Evolutionary conservation across 2,888 invertebrate species (phyloP).

Genomic region (Lasioglossum pauxillum): DNA sequence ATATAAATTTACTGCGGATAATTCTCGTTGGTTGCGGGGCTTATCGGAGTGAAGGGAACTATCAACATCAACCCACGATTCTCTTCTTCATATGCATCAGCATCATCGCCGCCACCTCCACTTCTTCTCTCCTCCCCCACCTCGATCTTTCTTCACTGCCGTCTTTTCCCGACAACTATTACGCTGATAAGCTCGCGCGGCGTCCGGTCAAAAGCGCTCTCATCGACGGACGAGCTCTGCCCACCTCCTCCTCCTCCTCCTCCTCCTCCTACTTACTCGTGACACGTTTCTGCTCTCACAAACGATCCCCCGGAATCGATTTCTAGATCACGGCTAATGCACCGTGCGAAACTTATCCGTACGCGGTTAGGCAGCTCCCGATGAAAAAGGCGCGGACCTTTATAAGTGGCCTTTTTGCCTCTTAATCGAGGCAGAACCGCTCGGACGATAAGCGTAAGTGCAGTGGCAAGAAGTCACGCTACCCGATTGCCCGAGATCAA

Average conservation of each 20-base stretch:
- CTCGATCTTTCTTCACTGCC: conserved; percentile 7
- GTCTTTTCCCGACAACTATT: conserved; percentile 56
- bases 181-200: conserved; percentile 55
- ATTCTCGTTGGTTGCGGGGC: conserved; percentile 52
- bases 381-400: conserved; percentile 21
- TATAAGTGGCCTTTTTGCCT: conserved; percentile 28
- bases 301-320: conserved; percentile 37
- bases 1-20: conserved; percentile 62
- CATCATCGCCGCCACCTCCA: conserved; percentile 2
- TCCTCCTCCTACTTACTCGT: conserved; percentile 5
- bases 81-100: conserved; percentile 31
- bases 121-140: neutral
- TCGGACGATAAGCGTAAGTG: conserved; percentile 45
- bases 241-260: neutral
- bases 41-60: conserved; percentile 60
- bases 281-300: conserved; percentile 55
- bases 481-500: conserved; percentile 26
- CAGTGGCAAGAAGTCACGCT: conserved; percentile 35
- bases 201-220: conserved; percentile 48
- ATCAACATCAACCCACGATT: conserved; percentile 62
- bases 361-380: neutral
- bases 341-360: conserved; percentile 27
- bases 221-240: conserved; percentile 28
- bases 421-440: neutral
- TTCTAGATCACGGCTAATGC: conserved; percentile 45